These are phyloP conservation scores for Leucoma salicis DNA, from an alignment of 2,888 invertebrate genomes.

Conservation along the genomic window DNA sequence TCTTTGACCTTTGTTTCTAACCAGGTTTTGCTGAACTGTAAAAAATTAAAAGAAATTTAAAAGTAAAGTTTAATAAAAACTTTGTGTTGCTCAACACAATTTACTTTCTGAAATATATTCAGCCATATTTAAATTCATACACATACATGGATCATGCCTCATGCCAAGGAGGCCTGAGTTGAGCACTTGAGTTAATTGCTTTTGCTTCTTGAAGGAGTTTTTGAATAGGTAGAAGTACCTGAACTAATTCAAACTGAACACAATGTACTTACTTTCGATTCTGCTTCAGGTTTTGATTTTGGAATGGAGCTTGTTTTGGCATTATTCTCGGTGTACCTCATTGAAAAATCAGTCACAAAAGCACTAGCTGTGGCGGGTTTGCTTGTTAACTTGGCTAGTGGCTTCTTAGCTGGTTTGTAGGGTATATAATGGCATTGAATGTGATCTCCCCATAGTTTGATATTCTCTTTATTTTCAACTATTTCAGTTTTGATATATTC, in stretches of 20 bases:
- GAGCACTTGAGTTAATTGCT: too few relatives aligned
- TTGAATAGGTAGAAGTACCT: too few relatives aligned
- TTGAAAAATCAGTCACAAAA: conserved; percentile 73
- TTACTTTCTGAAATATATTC: too few relatives aligned
- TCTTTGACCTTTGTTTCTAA: conserved; percentile 78
- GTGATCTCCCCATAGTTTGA: conserved; percentile 71
- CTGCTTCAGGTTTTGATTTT: conserved; percentile 21
- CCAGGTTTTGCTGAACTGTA: conserved; percentile 82
- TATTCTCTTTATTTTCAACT: conserved; percentile 52
- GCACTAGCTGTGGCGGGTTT: conserved; percentile 61
- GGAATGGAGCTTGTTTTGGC: too few relatives aligned
- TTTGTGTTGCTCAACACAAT: too few relatives aligned
- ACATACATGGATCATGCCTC: too few relatives aligned
- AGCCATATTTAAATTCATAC: too few relatives aligned
- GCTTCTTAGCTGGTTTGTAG: conserved; percentile 61
- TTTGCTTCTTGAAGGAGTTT: too few relatives aligned
- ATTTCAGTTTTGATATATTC: conserved; percentile 63
- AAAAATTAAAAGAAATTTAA: neutral
- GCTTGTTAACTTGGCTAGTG: conserved; percentile 58
- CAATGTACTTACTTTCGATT: conserved; percentile 51
- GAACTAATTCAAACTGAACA: too few relatives aligned
- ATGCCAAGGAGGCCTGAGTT: too few relatives aligned
- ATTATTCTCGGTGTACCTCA: conserved; percentile 61
- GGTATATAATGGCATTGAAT: conserved; percentile 68
- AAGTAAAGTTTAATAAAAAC: too few relatives aligned